Evolutionary conservation across 2,113 vertebrate genomes (phyloP).

Genomic region (Malurus elegans): DNA sequence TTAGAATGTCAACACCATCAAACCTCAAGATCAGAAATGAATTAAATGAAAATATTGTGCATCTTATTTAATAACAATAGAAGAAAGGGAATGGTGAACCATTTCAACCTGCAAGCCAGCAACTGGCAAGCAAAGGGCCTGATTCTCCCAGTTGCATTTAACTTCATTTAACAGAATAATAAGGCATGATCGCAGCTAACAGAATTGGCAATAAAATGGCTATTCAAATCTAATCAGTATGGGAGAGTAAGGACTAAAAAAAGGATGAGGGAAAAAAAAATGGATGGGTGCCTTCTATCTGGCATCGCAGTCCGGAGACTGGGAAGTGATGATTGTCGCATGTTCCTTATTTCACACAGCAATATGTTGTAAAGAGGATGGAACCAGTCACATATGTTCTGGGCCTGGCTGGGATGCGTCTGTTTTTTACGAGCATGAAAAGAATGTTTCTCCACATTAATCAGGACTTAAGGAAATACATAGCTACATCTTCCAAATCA

Average conservation of each 20-base stretch:
- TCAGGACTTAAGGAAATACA: constrained; percentile 54
- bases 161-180: neutral
- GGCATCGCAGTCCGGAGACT: constrained; percentile 31
- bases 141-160: neutral
- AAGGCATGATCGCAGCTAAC: neutral
- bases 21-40: neutral
- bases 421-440: constrained; percentile 52
- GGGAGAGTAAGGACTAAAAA: constrained; percentile 27
- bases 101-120: neutral
- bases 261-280: constrained; percentile 30
- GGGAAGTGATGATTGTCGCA: constrained; percentile 59
- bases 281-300: constrained; percentile 59
- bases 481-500: constrained; percentile 44
- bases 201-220: constrained; percentile 60
- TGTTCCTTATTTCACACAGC: constrained; percentile 58
- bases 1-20: neutral
- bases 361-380: constrained; percentile 52
- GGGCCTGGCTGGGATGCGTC: constrained; percentile 51
- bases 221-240: constrained; percentile 41
- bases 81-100: neutral
- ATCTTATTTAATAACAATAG: neutral
- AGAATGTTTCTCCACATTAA: constrained; percentile 64
- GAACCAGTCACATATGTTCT: constrained; percentile 61
- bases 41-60: neutral
- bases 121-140: neutral